phyloP scores from a whole-genome alignment of 2,797 vertebrate genomes.

The Spatula versicolor region DNA sequence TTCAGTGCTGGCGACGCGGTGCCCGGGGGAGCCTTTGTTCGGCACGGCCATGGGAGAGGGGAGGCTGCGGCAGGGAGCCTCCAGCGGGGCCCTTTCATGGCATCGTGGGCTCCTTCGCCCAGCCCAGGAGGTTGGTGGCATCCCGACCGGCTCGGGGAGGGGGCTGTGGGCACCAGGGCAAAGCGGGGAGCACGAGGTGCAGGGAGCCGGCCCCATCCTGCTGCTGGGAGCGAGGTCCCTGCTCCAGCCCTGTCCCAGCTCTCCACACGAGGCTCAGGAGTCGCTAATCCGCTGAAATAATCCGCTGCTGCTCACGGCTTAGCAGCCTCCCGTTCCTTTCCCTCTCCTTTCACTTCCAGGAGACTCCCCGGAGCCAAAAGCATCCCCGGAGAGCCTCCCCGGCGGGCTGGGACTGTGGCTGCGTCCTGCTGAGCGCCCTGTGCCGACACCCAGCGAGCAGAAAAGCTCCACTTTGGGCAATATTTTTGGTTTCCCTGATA shows the following conservation, averaged over 20 bases:
- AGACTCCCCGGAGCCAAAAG: not conserved
- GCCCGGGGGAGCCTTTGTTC: no score
- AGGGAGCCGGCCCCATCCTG: no score
- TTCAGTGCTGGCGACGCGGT: not conserved
- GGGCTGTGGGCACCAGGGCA: no score
- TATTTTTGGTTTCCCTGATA: not conserved
- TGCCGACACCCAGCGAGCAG: not conserved
- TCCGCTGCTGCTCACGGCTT: not conserved
- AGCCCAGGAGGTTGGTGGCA: no score
- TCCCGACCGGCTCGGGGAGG: no score
- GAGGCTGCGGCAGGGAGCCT: no score
- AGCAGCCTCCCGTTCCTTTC: not conserved
- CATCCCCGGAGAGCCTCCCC: not conserved
- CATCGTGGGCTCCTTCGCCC: no score
- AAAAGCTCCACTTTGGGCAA: rapidly evolving
- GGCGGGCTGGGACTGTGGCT: not conserved
- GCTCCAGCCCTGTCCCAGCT: not conserved
- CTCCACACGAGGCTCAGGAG: not conserved
- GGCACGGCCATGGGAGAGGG: no score
- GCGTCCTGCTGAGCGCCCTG: not conserved
- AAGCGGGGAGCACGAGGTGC: no score
- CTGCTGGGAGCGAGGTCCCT: no score
- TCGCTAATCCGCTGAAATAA: slow-evolving; percentile 53
- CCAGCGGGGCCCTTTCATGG: no score
- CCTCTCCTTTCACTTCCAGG: slow-evolving; percentile 35